Conservation (phyloP, 2,797 vertebrate genomes). For the Pangasius macronema region DNA sequence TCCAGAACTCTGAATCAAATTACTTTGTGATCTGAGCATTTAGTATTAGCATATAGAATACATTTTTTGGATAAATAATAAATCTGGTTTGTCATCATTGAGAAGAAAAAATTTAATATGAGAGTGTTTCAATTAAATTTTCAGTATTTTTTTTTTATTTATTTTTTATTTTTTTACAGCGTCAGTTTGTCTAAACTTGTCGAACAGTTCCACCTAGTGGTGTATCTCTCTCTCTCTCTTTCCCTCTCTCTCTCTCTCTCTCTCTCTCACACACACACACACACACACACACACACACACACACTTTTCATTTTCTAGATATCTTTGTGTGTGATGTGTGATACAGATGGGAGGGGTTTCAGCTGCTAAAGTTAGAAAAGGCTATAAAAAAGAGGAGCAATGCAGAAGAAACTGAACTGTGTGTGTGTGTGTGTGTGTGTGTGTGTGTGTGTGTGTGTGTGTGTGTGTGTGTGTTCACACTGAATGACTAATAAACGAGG, state of each 20-base stretch:
- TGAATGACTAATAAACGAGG: not conserved
- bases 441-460: not conserved
- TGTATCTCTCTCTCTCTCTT: not conserved
- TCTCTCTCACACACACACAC: too few relatives aligned
- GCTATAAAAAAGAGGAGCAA: not conserved
- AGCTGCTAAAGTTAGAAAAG: not conserved
- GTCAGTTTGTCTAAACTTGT: not conserved
- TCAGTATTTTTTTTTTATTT: not conserved
- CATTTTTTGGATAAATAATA: not conserved
- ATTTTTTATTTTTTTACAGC: not conserved
- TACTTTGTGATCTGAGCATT: too few relatives aligned
- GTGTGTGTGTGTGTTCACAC: conserved; percentile 12
- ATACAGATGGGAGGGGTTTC: not conserved
- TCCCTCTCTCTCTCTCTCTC: too few relatives aligned
- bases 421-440: not conserved
- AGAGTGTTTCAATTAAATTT: not conserved
- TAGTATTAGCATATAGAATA: not conserved
- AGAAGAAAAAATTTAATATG: not conserved
- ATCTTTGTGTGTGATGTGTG: not conserved
- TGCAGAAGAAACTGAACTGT: not conserved
- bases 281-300: too few relatives aligned
- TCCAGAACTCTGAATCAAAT: too few relatives aligned
- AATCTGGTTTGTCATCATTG: not conserved
- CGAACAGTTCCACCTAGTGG: conserved; percentile 27
- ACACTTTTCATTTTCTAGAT: not conserved